Percentiles rank a stretch among this genome's conserved stretches.
Conservation (phyloP, 2,113 vertebrate genomes). For the Tilapia sparmanii region DNA sequence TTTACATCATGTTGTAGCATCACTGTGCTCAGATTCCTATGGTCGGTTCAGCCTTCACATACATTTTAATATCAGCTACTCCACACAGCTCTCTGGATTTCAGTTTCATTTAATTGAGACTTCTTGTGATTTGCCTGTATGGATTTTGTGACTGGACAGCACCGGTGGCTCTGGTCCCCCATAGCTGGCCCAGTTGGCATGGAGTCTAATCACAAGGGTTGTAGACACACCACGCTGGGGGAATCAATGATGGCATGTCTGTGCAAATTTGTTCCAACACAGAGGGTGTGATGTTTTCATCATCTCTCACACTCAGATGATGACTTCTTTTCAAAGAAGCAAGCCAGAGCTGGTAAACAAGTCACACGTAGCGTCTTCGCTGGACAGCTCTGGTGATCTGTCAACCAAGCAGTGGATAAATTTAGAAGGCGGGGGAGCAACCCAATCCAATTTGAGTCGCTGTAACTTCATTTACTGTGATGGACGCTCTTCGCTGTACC, state of each 20-base stretch:
- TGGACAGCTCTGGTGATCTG: background rate
- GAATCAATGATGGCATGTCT: slow-evolving; percentile 19
- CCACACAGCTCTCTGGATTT: background rate
- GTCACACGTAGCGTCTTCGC: background rate
- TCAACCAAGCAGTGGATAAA: background rate
- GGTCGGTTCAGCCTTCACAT: background rate
- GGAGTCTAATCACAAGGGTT: slow-evolving; percentile 1
- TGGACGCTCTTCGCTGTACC: slow-evolving; percentile 8
- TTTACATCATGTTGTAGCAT: background rate
- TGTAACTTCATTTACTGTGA: slow-evolving; percentile 37
- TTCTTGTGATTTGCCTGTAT: background rate
- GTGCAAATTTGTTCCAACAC: slow-evolving; percentile 12
- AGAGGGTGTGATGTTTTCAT: slow-evolving; percentile 25
- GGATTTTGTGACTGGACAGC: background rate
- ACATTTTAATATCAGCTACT: background rate
- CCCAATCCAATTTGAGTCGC: slow-evolving; percentile 12
- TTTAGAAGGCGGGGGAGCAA: background rate
- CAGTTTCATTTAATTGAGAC: background rate
- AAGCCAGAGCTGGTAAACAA: background rate
- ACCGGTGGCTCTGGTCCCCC: background rate
- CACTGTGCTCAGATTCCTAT: background rate
- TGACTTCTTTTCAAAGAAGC: slow-evolving; percentile 12
- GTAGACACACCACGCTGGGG: slow-evolving; percentile 5
- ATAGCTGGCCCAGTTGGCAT: slow-evolving; percentile 20
- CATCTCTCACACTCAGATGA: background rate